phyloP scores from a whole-genome alignment of 2,888 invertebrate species.

The Pyrocoelia pectoralis region DNA sequence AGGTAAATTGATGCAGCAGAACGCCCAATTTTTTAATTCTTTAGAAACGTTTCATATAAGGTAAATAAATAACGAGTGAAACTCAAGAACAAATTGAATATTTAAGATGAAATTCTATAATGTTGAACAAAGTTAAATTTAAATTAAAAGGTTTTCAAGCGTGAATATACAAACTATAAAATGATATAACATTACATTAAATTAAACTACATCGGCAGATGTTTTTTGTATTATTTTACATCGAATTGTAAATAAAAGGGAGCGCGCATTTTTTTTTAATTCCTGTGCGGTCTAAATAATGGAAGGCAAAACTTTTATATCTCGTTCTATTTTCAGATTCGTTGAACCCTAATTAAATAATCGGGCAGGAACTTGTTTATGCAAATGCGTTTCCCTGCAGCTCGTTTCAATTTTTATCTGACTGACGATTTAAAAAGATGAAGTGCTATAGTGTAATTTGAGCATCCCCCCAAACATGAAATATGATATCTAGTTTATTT shows the following conservation, averaged over 20 bases:
- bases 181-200: no score
- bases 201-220: background rate
- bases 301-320: background rate
- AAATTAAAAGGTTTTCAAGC: no score
- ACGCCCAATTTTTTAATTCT: no score
- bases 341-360: conserved; percentile 3
- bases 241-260: background rate
- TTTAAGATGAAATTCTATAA: no score
- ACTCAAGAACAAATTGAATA: no score
- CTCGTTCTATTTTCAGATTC: conserved; percentile 2
- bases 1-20: no score
- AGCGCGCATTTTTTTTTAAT: background rate
- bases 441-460: background rate
- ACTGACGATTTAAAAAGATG: no score
- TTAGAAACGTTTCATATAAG: no score
- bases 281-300: background rate
- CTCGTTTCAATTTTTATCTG: background rate
- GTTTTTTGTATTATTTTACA: conserved; percentile 3
- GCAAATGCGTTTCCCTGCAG: background rate
- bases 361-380: background rate
- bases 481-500: no score
- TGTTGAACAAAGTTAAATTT: no score
- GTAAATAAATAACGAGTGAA: no score
- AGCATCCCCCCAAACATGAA: background rate
- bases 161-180: no score